These are phyloP conservation scores for Meloe dianella DNA, from an alignment of 2,888 invertebrate genomes.

Conservation along the genomic window DNA sequence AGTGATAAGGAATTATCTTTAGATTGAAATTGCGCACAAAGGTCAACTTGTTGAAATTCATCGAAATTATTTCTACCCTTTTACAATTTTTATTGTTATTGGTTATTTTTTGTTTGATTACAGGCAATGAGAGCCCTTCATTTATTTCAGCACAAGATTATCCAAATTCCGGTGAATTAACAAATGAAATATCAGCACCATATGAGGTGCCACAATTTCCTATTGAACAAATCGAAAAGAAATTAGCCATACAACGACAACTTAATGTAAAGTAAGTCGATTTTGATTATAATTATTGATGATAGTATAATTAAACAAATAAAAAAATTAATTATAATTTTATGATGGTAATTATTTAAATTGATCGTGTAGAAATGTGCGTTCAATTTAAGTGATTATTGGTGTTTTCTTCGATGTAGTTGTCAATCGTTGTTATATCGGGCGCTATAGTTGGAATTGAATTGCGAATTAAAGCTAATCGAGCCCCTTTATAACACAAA, in stretches of 20 bases:
- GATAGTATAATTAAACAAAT: no score
- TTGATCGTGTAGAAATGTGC: no score
- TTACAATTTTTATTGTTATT: constrained; percentile 6
- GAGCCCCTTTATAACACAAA: not conserved
- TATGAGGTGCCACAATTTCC: constrained; percentile 98
- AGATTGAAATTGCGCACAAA: not conserved
- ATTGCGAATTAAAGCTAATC: not conserved
- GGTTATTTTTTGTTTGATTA: constrained; percentile 44
- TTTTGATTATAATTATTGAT: not conserved
- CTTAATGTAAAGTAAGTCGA: constrained; percentile 82
- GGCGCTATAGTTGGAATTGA: no score
- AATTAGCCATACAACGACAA: constrained; percentile 86
- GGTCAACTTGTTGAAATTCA: not conserved
- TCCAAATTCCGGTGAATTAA: constrained; percentile 65
- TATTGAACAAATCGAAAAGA: constrained; percentile 95
- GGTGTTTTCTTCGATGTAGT: not conserved
- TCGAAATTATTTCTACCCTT: not conserved
- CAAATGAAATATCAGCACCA: constrained; percentile 92
- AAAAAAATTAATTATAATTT: no score
- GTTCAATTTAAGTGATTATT: no score
- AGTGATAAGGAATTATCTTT: not conserved
- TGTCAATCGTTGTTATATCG: no score
- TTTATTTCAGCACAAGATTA: constrained; percentile 61
- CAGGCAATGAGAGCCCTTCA: constrained; percentile 78
- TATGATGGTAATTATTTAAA: no score